phyloP scores from a whole-genome alignment of 92 coral and sea anemone genomes.

The Parazoanthus darwini region DNA sequence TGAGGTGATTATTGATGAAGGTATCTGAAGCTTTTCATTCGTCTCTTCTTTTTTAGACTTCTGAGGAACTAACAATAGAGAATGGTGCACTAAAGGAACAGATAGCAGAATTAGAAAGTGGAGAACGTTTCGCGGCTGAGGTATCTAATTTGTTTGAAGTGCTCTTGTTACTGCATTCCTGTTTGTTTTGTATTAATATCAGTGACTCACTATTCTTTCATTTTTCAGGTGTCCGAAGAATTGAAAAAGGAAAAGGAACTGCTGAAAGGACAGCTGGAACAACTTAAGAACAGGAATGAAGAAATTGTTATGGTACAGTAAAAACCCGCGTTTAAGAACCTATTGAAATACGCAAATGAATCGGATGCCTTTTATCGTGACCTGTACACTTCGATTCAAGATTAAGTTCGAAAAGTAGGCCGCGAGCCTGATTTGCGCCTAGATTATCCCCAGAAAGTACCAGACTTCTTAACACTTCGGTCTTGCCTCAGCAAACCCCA shows the following conservation, averaged over 20 bases:
- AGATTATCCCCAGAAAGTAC: no score
- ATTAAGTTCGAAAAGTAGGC: no score
- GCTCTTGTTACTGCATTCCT: background rate
- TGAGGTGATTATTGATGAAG: background rate
- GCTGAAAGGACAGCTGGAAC: background rate
- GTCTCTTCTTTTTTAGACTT: constrained; percentile 2
- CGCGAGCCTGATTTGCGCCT: no score
- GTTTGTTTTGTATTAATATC: background rate
- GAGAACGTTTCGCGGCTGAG: background rate
- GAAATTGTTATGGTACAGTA: background rate
- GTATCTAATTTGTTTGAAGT: background rate
- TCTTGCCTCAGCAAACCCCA: no score
- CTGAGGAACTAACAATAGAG: constrained; percentile 6
- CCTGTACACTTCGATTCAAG: no score
- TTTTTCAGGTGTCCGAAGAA: constrained; percentile 2
- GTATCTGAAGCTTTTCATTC: background rate
- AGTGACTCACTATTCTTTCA: background rate
- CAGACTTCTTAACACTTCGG: no score
- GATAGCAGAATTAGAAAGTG: background rate
- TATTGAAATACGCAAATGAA: no score
- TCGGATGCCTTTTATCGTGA: no score
- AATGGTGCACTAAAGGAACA: background rate
- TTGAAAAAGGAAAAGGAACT: background rate
- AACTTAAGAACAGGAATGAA: background rate
- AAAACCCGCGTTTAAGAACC: no score